A percentile compares a stretch with the other conserved stretches of the same genome.
Evolutionary conservation across 2,888 invertebrate genomes (phyloP).

Genomic region (Blera fallax): DNA sequence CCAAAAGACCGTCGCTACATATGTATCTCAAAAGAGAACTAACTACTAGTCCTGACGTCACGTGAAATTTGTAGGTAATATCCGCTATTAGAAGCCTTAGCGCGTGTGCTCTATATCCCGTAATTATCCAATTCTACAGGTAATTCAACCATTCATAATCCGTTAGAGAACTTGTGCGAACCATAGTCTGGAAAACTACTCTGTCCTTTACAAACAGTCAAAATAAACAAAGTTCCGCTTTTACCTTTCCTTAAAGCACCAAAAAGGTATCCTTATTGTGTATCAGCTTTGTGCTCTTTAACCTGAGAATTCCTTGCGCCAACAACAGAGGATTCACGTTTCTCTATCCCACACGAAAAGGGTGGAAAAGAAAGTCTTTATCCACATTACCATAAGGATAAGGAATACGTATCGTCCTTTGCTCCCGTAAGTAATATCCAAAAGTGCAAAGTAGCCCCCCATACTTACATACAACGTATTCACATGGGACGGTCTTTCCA

Average conservation of each 20-base stretch:
- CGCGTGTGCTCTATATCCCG: not conserved
- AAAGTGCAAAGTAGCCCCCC: constrained; percentile 61
- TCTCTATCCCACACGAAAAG: not conserved
- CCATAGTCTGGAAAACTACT: not conserved
- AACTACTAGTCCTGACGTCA: not conserved
- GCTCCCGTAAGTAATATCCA: constrained; percentile 55
- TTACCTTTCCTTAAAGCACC: not conserved
- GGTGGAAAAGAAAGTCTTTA: constrained; percentile 13
- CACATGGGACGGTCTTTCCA: constrained; percentile 1
- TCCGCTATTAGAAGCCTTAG: not conserved
- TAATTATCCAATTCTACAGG: not conserved
- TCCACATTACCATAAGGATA: constrained; percentile 52
- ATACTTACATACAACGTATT: not conserved
- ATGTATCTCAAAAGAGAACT: not conserved
- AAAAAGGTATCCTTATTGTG: constrained; percentile 24
- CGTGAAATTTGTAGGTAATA: not conserved
- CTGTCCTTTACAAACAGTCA: constrained; percentile 14
- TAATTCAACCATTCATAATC: constrained; percentile 3
- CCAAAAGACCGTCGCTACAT: too few species aligned
- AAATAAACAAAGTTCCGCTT: constrained; percentile 4
- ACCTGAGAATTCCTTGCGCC: not conserved
- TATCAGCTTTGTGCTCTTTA: constrained; percentile 26
- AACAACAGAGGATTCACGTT: constrained; percentile 21
- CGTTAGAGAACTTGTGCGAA: not conserved
- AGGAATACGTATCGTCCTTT: constrained; percentile 52